phyloP scores from a whole-genome alignment of 2,888 invertebrate species.

The Deroplatys truncata region DNA sequence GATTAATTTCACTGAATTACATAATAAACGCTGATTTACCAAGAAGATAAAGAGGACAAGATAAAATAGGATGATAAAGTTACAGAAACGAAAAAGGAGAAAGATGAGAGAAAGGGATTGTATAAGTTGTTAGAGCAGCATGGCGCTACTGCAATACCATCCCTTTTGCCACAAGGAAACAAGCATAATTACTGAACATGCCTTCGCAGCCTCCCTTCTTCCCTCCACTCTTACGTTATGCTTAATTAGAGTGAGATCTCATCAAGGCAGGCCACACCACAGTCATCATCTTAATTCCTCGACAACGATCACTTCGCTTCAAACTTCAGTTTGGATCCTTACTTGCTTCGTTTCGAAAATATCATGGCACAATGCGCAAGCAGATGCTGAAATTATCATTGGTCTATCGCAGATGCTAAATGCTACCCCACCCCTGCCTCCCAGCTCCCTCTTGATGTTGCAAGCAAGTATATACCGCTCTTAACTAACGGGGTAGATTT shows the following conservation, averaged over 20 bases:
- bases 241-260: slow-evolving; percentile 24
- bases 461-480: not conserved
- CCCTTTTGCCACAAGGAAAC: slow-evolving; percentile 9
- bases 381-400: slow-evolving; percentile 9
- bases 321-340: not conserved
- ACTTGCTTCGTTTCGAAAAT: slow-evolving; percentile 8
- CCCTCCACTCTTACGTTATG: slow-evolving; percentile 8
- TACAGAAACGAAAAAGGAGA: too few relatives aligned
- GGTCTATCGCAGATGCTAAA: not conserved
- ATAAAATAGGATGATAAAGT: not conserved
- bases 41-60: not conserved
- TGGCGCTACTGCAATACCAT: not conserved
- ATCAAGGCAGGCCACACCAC: slow-evolving; percentile 14
- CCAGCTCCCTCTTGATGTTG: not conserved
- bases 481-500: not conserved
- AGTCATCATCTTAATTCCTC: not conserved
- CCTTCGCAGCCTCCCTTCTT: not conserved
- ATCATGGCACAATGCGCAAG: not conserved
- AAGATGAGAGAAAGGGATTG: not conserved
- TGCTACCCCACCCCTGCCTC: not conserved
- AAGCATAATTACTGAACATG: slow-evolving; percentile 10
- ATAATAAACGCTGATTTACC: too few relatives aligned
- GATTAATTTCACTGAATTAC: too few relatives aligned
- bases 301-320: not conserved
- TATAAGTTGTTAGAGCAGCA: not conserved